Conservation (phyloP, 1,140 invertebrate genomes). For the Eurosta solidaginis region DNA sequence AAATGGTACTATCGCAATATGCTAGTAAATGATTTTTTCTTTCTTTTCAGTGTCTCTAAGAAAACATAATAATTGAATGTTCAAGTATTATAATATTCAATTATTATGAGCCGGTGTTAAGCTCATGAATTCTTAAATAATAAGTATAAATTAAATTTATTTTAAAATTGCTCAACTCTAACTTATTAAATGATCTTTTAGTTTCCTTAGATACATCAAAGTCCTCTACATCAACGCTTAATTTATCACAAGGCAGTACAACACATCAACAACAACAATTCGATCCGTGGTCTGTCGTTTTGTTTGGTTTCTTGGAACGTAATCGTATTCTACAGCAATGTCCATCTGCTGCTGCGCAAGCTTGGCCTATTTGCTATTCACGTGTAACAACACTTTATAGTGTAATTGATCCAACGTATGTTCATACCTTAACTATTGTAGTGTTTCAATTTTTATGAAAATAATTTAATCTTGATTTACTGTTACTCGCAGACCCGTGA, state of each 20-base stretch:
- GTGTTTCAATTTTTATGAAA: not conserved
- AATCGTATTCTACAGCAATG: slow-evolving; percentile 79
- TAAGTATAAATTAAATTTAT: too few species aligned
- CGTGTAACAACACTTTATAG: slow-evolving; percentile 88
- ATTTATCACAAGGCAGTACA: slow-evolving; percentile 50
- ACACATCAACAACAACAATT: slow-evolving; percentile 50
- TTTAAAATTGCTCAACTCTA: not conserved
- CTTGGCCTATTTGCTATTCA: slow-evolving; percentile 94
- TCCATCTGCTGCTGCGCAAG: slow-evolving; percentile 81
- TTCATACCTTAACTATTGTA: slow-evolving; percentile 34
- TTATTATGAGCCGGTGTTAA: too few species aligned
- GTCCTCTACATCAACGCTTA: slow-evolving; percentile 55
- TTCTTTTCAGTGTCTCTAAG: too few species aligned
- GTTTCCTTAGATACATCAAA: slow-evolving; percentile 49
- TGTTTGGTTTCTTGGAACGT: slow-evolving; percentile 83
- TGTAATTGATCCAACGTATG: slow-evolving; percentile 94
- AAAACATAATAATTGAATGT: too few species aligned
- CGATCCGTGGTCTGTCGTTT: slow-evolving; percentile 87
- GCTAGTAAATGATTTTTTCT: too few species aligned
- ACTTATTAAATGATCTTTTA: not conserved
- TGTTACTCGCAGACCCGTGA: slow-evolving; percentile 78
- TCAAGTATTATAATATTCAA: too few species aligned
- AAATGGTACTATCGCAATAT: too few species aligned
- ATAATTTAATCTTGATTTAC: slow-evolving; percentile 33
- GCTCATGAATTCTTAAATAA: too few species aligned